phyloP scores from a whole-genome alignment of 2,888 invertebrate species.

The Mystacides longicornis region DNA sequence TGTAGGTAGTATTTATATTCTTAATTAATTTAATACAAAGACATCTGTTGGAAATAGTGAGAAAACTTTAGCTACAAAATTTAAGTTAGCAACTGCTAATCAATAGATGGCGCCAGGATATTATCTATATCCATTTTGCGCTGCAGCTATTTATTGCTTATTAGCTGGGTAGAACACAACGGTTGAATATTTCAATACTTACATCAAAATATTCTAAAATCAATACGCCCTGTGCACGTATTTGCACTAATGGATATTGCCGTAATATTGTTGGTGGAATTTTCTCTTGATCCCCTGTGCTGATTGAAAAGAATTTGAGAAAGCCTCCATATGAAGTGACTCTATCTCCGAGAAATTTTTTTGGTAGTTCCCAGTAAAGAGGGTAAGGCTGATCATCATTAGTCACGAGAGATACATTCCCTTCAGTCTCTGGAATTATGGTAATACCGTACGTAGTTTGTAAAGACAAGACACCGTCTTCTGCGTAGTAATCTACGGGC shows the following conservation, averaged over 20 bases:
- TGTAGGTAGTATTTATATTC: no score
- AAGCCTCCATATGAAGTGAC: slow-evolving; percentile 88
- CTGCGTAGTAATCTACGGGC: slow-evolving; percentile 32
- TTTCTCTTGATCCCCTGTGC: slow-evolving; percentile 53
- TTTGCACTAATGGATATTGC: slow-evolving; percentile 71
- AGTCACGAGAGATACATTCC: slow-evolving; percentile 47
- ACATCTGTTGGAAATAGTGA: no score
- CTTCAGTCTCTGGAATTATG: slow-evolving; percentile 53
- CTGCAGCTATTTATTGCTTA: no score
- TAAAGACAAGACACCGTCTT: slow-evolving; percentile 43
- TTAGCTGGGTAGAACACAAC: no score
- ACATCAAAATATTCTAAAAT: slow-evolving; percentile 68
- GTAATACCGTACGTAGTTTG: slow-evolving; percentile 52
- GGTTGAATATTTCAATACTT: no score
- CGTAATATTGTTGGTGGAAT: slow-evolving; percentile 50
- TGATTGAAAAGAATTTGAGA: slow-evolving; percentile 68
- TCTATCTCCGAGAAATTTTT: slow-evolving; percentile 77
- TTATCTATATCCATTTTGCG: no score
- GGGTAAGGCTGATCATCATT: slow-evolving; percentile 48
- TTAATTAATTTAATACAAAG: no score
- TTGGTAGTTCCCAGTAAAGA: slow-evolving; percentile 76
- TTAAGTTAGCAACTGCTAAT: no score
- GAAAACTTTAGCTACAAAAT: no score
- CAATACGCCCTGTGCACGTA: slow-evolving; percentile 67
- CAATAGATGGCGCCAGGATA: no score